Percentiles rank a stretch among this genome's conserved stretches.
These are phyloP conservation scores for Oligia strigilis DNA, from an alignment of 2,888 invertebrate species.

Conservation along the genomic window DNA sequence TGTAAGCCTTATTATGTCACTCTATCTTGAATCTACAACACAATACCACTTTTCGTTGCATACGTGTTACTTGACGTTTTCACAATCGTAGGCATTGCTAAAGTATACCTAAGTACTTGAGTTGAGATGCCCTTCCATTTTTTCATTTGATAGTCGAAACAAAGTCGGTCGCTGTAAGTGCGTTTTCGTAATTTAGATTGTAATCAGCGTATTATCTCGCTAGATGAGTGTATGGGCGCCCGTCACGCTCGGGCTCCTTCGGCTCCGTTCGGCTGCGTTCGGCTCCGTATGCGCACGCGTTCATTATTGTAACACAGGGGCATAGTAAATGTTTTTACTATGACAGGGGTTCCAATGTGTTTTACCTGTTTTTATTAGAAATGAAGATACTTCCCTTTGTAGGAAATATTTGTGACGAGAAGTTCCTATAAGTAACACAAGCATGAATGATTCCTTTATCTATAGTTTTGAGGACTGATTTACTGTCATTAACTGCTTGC, in stretches of 20 bases:
- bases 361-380: slow-evolving; percentile 1
- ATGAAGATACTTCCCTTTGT: not conserved
- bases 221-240: slow-evolving; percentile 67
- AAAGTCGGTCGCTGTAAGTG: slow-evolving; percentile 46
- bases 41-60: not conserved
- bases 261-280: slow-evolving; percentile 52
- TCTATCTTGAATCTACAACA: not conserved
- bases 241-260: slow-evolving; percentile 70
- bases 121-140: slow-evolving; percentile 9
- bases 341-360: slow-evolving; percentile 35
- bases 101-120: not conserved
- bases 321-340: no score
- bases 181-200: slow-evolving; percentile 75
- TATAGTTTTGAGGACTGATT: not conserved
- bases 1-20: not conserved
- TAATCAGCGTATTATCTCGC: slow-evolving; percentile 72
- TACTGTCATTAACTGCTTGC: not conserved
- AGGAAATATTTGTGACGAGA: not conserved
- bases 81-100: not conserved
- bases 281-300: slow-evolving; percentile 66
- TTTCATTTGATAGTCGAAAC: slow-evolving; percentile 31
- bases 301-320: slow-evolving; percentile 52
- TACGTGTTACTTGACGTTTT: not conserved
- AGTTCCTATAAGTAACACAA: not conserved
- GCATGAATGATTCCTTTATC: no score